These are phyloP conservation scores for Oryctes rhinoceros DNA, from an alignment of 1,140 invertebrate genomes.

Conservation along the genomic window DNA sequence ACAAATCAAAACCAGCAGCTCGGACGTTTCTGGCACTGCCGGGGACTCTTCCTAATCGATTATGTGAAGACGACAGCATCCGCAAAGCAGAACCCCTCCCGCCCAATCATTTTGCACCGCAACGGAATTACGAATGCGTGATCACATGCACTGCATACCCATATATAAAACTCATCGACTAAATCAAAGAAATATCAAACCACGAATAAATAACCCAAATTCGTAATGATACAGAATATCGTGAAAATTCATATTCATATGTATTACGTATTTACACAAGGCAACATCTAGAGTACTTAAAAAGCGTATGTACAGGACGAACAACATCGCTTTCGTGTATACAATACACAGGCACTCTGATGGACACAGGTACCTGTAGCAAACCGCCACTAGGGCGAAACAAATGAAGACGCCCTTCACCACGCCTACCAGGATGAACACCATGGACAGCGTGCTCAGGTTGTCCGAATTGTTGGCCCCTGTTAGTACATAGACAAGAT, in stretches of 20 bases:
- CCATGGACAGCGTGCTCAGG: slow-evolving; percentile 88
- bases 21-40: no score
- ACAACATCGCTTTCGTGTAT: slow-evolving; percentile 39
- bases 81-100: no score
- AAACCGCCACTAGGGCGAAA: slow-evolving; percentile 93
- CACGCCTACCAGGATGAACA: slow-evolving; percentile 90
- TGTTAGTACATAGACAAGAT: slow-evolving; percentile 58
- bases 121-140: no score
- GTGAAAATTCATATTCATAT: not conserved
- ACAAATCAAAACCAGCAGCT: no score
- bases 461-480: slow-evolving; percentile 75
- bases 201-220: not conserved
- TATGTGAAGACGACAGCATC: no score
- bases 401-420: slow-evolving; percentile 93
- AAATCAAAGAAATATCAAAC: not conserved
- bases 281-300: slow-evolving; percentile 50
- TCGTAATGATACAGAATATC: slow-evolving; percentile 41
- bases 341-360: slow-evolving; percentile 35
- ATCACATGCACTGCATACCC: slow-evolving; percentile 47
- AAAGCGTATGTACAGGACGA: slow-evolving; percentile 57
- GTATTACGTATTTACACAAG: slow-evolving; percentile 38
- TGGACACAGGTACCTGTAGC: slow-evolving; percentile 84
- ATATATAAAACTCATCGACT: slow-evolving; percentile 38
- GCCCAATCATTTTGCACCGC: no score
- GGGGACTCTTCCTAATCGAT: no score